Percentiles rank a stretch among this genome's conserved stretches.
phyloP scores from a whole-genome alignment of 2,797 vertebrate species.

The Rhinella marina region DNA sequence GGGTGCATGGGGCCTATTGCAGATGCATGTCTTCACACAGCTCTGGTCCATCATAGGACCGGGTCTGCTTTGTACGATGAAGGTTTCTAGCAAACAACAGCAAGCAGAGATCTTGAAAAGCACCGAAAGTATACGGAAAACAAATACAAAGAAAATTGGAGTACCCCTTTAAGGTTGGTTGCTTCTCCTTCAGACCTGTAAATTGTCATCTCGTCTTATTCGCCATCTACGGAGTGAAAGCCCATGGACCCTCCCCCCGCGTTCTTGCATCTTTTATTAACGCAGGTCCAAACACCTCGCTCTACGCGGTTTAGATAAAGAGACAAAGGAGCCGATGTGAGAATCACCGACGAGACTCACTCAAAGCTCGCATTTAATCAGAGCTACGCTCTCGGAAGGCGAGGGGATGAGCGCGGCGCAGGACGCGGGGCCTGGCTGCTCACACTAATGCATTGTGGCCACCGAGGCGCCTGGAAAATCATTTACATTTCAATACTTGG shows the following conservation, averaged over 20 bases:
- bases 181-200: too few species aligned
- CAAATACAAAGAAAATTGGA: neutral
- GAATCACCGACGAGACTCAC: conserved; percentile 18
- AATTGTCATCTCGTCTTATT: too few species aligned
- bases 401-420: conserved; percentile 53
- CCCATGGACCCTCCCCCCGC: neutral
- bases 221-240: too few species aligned
- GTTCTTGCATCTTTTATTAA: neutral
- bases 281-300: neutral
- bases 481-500: conserved; percentile 61
- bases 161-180: neutral
- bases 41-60: too few species aligned
- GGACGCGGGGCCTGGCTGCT: conserved; percentile 11
- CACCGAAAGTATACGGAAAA: neutral
- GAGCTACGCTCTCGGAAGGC: conserved; percentile 15
- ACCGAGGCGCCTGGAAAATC: neutral
- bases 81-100: too few species aligned
- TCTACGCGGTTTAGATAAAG: neutral
- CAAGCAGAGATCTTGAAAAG: too few species aligned
- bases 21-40: too few species aligned
- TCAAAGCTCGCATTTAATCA: conserved; percentile 38
- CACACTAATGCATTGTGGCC: conserved; percentile 43
- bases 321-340: conserved; percentile 46
- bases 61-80: too few species aligned
- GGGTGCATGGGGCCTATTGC: too few species aligned